Evolutionary conservation across 2,113 vertebrate species (phyloP), one percentile per base, ranked within the genome.

Genomic region (Petromus typicus): DNA sequence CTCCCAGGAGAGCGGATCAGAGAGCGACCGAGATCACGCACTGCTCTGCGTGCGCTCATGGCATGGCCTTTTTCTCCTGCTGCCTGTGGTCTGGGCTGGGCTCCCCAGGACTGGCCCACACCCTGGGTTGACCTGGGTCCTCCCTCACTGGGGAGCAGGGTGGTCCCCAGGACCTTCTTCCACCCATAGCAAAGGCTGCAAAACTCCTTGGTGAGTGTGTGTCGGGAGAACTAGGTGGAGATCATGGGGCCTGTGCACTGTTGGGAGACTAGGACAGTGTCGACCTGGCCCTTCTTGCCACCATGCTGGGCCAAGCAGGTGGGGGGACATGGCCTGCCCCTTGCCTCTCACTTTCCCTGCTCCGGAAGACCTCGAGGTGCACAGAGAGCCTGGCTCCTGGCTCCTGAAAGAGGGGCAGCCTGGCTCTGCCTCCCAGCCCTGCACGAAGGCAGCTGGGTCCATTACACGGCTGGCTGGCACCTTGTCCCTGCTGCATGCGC

Each of bases 391-490:
- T 12, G 4, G 7, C n/a, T 69, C 27, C 14, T 66, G 16, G 34
- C 14, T 37, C n/a, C 25, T 10, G 54, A 17, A 8, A 75, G 43
- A 40, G 32, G 32, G 5, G 78, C 7, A 1, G 7, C 34, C 12
- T 2, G 1, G 43, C 32, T 2, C 40, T 0, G 71, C 14, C 25
- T 10, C 23, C 66, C 59, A 76, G 84, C 94, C 92, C 59, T 0
- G 27, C 81, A 89, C 83, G 67, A 63, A 91, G 80, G 91, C 0
- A 0, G 91, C 64, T 0, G 0, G n/a, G 78, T 67, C 87, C 96
- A 48, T 97, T 95, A 92, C 86, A 95, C 95, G 76, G 69, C 56
- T 95, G 2, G 0, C 76, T 40, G 96, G 86, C 12, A 4, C 95
- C 59, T 88, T 54, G 89, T 87, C 69, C 45, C 30, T 11, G 0